Evolutionary conservation across 2,113 vertebrate species (phyloP).

Genomic region (Lota lota): DNA sequence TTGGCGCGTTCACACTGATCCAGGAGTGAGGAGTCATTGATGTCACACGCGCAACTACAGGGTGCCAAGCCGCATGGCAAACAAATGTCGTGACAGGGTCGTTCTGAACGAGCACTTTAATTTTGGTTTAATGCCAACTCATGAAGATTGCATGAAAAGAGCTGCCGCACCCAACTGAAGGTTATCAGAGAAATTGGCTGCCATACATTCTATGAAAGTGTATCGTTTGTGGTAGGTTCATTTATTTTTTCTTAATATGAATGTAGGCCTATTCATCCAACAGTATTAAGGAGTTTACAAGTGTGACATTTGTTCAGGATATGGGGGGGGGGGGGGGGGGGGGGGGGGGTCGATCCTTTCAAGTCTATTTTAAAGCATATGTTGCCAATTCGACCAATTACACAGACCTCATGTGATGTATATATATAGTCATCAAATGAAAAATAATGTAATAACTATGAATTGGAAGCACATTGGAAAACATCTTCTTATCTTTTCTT

Average conservation of each 20-base stretch:
- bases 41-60: slow-evolving; percentile 50
- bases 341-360: too few relatives aligned
- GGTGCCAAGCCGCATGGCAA: slow-evolving; percentile 52
- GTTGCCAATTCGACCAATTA: too few relatives aligned
- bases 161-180: slow-evolving; percentile 58
- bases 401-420: too few relatives aligned
- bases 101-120: slow-evolving; percentile 60
- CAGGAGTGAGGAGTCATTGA: slow-evolving; percentile 55
- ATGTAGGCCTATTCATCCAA: too few relatives aligned
- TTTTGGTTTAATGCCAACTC: slow-evolving; percentile 59
- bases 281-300: too few relatives aligned
- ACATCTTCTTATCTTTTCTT: too few relatives aligned
- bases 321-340: too few relatives aligned
- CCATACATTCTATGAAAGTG: slow-evolving; percentile 9
- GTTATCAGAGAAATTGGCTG: slow-evolving; percentile 48
- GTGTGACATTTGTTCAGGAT: too few relatives aligned
- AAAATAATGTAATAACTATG: too few relatives aligned
- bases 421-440: too few relatives aligned
- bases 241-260: neutral
- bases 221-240: neutral
- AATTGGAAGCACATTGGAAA: too few relatives aligned
- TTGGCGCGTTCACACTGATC: slow-evolving; percentile 44
- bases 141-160: slow-evolving; percentile 50
- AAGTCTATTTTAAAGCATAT: too few relatives aligned
- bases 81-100: slow-evolving; percentile 54